phyloP scores from a whole-genome alignment of 2,888 invertebrate species.

The Subacronicta megacephala region DNA sequence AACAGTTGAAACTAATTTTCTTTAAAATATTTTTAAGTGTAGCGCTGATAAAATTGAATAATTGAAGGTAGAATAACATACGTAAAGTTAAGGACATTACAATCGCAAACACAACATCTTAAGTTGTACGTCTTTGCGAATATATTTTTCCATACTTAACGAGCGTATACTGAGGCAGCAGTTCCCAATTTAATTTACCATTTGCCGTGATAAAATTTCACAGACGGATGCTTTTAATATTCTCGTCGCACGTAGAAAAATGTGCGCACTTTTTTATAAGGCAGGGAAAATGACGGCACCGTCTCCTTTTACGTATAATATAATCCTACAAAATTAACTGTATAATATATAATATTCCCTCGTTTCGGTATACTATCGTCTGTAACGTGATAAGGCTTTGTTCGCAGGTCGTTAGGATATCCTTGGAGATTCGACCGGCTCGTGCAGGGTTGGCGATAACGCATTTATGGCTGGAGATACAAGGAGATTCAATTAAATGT shows the following conservation, averaged over 20 bases:
- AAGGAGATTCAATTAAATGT: constrained; percentile 48
- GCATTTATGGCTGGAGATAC: constrained; percentile 36
- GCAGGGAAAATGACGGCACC: constrained; percentile 16
- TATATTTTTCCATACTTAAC: background rate
- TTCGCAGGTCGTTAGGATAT: constrained; percentile 45
- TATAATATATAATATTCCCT: constrained; percentile 37
- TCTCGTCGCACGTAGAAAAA: constrained; percentile 34
- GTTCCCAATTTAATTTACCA: constrained; percentile 33
- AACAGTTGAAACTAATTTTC: too few relatives aligned
- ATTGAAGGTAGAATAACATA: too few relatives aligned
- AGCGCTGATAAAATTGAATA: too few relatives aligned
- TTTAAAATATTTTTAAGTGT: too few relatives aligned
- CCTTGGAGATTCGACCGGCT: constrained; percentile 43
- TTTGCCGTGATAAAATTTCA: constrained; percentile 28
- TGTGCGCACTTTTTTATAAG: constrained; percentile 29
- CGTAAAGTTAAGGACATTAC: background rate
- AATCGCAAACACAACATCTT: background rate
- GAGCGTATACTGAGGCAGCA: constrained; percentile 1
- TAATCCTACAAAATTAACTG: constrained; percentile 41
- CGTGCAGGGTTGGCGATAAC: constrained; percentile 35
- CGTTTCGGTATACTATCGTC: constrained; percentile 25
- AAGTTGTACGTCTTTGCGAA: background rate
- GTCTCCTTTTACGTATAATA: constrained; percentile 30
- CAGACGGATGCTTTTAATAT: constrained; percentile 43
- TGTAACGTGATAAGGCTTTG: constrained; percentile 46